These are phyloP conservation scores for Diprion similis DNA, from an alignment of 1,140 invertebrate genomes.

Conservation along the genomic window DNA sequence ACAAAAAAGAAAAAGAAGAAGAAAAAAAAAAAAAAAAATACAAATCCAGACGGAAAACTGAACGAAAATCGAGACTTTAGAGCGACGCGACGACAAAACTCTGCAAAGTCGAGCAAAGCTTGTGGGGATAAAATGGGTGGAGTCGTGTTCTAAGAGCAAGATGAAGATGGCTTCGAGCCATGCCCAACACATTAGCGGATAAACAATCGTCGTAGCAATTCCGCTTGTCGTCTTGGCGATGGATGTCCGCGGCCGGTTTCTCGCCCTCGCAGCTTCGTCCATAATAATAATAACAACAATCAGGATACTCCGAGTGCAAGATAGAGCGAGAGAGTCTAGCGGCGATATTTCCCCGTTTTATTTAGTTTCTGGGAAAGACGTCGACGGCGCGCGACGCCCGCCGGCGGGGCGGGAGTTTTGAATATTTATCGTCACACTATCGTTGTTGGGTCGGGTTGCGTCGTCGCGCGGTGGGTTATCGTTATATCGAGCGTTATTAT, in stretches of 20 bases:
- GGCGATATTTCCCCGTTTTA: not conserved
- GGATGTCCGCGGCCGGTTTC: not conserved
- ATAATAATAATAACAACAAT: not conserved
- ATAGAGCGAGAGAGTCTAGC: not conserved
- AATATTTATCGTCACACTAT: too few species aligned
- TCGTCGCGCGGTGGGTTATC: not conserved
- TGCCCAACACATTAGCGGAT: slow-evolving; percentile 11
- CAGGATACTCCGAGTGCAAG: not conserved
- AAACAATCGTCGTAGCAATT: slow-evolving; percentile 12
- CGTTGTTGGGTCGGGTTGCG: not conserved
- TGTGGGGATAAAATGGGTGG: not conserved
- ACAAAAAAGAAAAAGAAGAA: not conserved
- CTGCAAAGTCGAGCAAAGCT: too few species aligned
- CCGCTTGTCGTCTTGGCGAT: slow-evolving; percentile 12
- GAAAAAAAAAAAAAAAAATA: not conserved
- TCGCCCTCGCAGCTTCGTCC: not conserved
- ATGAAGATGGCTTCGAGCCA: slow-evolving; percentile 11
- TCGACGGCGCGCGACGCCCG: not conserved
- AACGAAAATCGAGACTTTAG: not conserved
- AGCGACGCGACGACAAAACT: not conserved
- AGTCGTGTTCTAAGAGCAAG: not conserved
- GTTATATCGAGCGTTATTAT: not conserved
- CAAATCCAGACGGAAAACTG: not conserved
- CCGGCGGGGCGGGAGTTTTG: too few species aligned
- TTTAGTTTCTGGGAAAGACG: not conserved